Evolutionary conservation across 1,140 invertebrate genomes (phyloP).

Genomic region (Drusus annulatus): DNA sequence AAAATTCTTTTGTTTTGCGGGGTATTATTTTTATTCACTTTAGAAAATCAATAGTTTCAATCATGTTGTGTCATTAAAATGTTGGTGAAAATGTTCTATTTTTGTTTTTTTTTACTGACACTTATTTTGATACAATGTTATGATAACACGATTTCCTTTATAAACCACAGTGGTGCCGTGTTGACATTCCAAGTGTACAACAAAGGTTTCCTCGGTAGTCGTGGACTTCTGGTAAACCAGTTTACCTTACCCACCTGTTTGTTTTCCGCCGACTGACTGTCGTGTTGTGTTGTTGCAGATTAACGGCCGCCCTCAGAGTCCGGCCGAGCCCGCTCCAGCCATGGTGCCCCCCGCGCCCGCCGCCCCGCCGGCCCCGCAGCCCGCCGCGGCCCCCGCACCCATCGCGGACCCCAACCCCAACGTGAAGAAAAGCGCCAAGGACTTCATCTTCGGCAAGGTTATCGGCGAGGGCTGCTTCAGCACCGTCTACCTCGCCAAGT

Average conservation of each 20-base stretch:
- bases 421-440: constrained; percentile 83
- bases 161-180: constrained; percentile 21
- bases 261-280: not conserved
- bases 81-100: too few relatives aligned
- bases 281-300: constrained; percentile 62
- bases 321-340: constrained; percentile 63
- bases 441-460: constrained; percentile 95
- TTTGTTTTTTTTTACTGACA: not conserved
- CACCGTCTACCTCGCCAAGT: constrained; percentile 94
- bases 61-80: too few relatives aligned
- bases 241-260: too few relatives aligned
- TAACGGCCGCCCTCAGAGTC: constrained; percentile 65
- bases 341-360: constrained; percentile 61
- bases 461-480: constrained; percentile 98
- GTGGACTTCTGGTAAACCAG: not conserved
- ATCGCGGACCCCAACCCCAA: constrained; percentile 66
- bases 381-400: constrained; percentile 55
- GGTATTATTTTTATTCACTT: too few relatives aligned
- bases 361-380: constrained; percentile 57
- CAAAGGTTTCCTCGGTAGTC: too few relatives aligned
- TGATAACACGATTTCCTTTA: not conserved
- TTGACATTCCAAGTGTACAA: not conserved
- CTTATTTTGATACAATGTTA: constrained; percentile 1
- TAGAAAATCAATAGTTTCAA: too few relatives aligned
- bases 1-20: too few relatives aligned